Evolutionary conservation across 2,797 vertebrate genomes (phyloP), one percentile per base, ranked within the genome.

Genomic region (Fistularia tabacaria): DNA sequence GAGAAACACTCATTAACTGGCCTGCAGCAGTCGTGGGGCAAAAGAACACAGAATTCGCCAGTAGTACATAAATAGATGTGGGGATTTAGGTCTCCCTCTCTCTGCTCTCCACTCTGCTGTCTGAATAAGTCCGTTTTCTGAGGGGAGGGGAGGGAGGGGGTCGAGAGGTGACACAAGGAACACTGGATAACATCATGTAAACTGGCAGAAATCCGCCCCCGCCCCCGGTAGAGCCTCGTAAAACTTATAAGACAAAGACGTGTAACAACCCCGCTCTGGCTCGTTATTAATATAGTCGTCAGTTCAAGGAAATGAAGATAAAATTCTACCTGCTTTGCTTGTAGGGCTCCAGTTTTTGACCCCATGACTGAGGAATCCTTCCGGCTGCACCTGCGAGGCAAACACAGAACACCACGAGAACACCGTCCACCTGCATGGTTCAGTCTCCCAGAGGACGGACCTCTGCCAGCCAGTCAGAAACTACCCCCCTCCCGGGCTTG

Each of bases 381-480:
- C 84, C 89, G 12, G 81, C 68, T 41, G 76, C 74, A 12, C 69
- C 77, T 7, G 54, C 57, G 25, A 90, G 76, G 80, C 86, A 89
- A 50, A 88, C 64, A 66, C 82, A 89, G 69, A 89, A 54, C 76
- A 92, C 79, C 79, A 89, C 68, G 57, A 90, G 66, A 45, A 81
- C 79, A 60, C 85, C 80, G 70, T 91, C 89, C 85, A 82, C 80
- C 86, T 85, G 88, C 91, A 92, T 92, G 84, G 64, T 84, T 87
- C 80, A 85, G 88, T 85, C 82, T 83, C 80, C 77, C 78, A 76
- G 79, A 74, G 77, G 81, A 81, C 69, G 51, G 36, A 75, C 71
- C 73, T 69, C 71, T 79, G 15, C 66, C 76, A 69, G 75, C 71
- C 79, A 85, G 57, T 87, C 81, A 89, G 78, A 84, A 73, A 71